Evolutionary conservation across 2,888 invertebrate species (phyloP), one percentile per base, ranked within the genome.

Genomic region (Glyphotaelius pellucidus): DNA sequence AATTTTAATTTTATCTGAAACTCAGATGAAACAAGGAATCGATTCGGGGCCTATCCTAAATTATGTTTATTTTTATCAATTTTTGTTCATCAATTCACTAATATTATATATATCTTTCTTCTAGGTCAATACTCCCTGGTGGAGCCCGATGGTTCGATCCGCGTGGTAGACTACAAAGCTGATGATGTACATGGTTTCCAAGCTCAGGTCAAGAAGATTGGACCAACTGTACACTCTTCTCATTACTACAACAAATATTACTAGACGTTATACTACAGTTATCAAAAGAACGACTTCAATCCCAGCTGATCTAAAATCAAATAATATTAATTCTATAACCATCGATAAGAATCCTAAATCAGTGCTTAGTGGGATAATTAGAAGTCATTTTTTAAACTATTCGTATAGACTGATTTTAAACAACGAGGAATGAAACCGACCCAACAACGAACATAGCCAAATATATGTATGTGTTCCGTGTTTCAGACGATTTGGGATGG

Each of bases 161-260:
- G 93, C 42, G 91, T 93, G 47, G 93, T 93, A 32, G 93, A 93
- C 86, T 93, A 93, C 89, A 84, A 67, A n/a, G 93, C 93, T 86
- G 93, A 93, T 89, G 93, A 93, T 86, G 90, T 83, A 79, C 89
- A 93, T 79, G 93, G 93, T 30, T 93, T 93, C 91, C 93, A 93
- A 86, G 93, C 93, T 83, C 88, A 92, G 2, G 93, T 93, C 32
- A 93, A 93, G 91, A 93, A 93, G 90, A 90, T 92, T 30, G 93
- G 93, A 32, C 93, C 93, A 19, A 91, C 93, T 1, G 87, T 93
- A 52, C 93, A 93, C 88, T 83, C 87, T 11, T n/a, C 89, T 31
- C 80, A 67, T 35, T 90, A 90, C 86, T 80, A 89, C 83, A 84
- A 90, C 83, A 88, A 85, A 42, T 52, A 84, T 31, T 42, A 90